Conservation (phyloP, 2,888 invertebrate species). For the Drosophila bunnanda region DNA sequence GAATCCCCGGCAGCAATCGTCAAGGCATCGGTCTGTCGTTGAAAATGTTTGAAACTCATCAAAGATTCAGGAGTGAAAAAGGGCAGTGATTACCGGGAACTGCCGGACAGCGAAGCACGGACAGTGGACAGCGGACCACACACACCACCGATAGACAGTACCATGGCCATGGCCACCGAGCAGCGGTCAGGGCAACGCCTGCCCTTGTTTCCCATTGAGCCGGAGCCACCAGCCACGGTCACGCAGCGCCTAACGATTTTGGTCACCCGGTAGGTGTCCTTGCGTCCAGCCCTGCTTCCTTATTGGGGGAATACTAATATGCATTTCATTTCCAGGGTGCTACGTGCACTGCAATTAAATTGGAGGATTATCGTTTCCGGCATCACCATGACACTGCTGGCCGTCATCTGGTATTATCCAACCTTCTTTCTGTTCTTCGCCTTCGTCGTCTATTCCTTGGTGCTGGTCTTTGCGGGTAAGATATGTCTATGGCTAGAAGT, state of each 20-base stretch:
- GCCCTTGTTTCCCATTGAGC: constrained; percentile 80
- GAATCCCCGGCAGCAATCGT: constrained; percentile 2
- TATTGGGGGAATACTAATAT: constrained; percentile 8
- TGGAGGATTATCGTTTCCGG: constrained; percentile 82
- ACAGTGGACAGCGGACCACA: constrained; percentile 24
- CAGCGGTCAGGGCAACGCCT: constrained; percentile 47
- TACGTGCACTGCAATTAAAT: constrained; percentile 81
- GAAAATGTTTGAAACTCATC: constrained; percentile 74
- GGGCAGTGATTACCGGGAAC: constrained; percentile 17
- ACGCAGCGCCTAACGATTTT: constrained; percentile 70
- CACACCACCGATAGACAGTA: constrained; percentile 13
- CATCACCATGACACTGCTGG: constrained; percentile 77
- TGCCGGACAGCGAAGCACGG: constrained; percentile 15
- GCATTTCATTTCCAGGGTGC: constrained; percentile 42
- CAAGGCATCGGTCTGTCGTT: constrained; percentile 20
- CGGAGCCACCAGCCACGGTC: constrained; percentile 61
- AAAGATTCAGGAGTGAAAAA: constrained; percentile 59
- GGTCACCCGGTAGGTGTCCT: constrained; percentile 64
- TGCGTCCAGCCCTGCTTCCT: background rate
- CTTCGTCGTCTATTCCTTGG: constrained; percentile 83
- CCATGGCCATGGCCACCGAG: constrained; percentile 30
- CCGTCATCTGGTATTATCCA: constrained; percentile 84
- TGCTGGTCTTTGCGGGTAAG: constrained; percentile 83
- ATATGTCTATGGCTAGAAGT: constrained; percentile 19
- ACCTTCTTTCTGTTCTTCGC: constrained; percentile 84